Conservation (phyloP, 1,140 invertebrate species). For the Bombyx mori region ASM3026992v2 NC_085114.1:8654501-8655000, state of each 20-base stretch:
- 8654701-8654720: not conserved
- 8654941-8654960: not conserved
- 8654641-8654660: no score
- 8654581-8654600: no score
- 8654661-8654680: no score
- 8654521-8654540: no score
- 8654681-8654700: no score
- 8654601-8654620: no score
- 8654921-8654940: not conserved
- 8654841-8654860: conserved; percentile 17
- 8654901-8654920: not conserved
- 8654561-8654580: no score
- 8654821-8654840: conserved; percentile 36
- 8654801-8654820: conserved; percentile 49
- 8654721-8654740: not conserved
- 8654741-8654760: conserved; percentile 17
- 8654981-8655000: conserved; percentile 56
- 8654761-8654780: conserved; percentile 47
- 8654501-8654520: no score
- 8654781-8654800: conserved; percentile 52
- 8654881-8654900: not conserved
- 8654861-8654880: not conserved
- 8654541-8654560: no score
- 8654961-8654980: conserved; percentile 19
- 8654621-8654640: no score